Conservation (phyloP, 2,797 vertebrate species). For the Ibycter americanus region DNA sequence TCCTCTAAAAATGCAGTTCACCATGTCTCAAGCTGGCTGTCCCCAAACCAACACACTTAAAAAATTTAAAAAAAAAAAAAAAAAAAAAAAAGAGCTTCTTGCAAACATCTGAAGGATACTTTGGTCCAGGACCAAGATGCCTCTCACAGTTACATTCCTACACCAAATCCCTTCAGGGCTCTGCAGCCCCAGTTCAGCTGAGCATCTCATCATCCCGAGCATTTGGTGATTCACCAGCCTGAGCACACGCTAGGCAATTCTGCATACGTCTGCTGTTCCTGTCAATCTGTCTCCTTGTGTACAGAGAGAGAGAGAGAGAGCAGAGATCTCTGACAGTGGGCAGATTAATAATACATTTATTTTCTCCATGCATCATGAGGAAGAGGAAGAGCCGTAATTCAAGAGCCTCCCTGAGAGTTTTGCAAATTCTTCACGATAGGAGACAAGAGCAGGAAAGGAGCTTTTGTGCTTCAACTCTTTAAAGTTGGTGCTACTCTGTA, state of each 20-base stretch:
- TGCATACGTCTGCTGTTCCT: conserved; percentile 9
- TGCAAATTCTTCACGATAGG: conserved; percentile 38
- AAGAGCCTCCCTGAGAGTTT: conserved; percentile 59
- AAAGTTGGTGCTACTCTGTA: conserved; percentile 3
- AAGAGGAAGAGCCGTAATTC: conserved; percentile 61
- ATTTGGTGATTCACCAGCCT: conserved; percentile 21
- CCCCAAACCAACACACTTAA: not conserved
- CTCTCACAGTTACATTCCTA: not conserved
- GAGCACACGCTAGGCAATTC: not conserved
- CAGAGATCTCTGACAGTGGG: conserved; percentile 43
- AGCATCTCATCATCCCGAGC: not conserved
- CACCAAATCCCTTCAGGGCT: not conserved
- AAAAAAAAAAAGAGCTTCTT: not conserved
- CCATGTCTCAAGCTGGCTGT: accelerated
- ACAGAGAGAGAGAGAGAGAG: conserved; percentile 21
- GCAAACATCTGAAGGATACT: not conserved
- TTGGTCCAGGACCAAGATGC: not conserved
- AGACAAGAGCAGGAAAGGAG: conserved; percentile 13
- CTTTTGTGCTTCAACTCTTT: not conserved
- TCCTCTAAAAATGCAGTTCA: not conserved
- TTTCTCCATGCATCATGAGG: conserved; percentile 50
- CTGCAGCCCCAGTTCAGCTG: not conserved
- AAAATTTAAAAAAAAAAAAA: not conserved
- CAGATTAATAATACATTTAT: conserved; percentile 62
- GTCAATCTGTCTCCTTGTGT: conserved; percentile 39